Conservation (phyloP, 2,113 vertebrate species). For the Triplophysa tibetana region DNA sequence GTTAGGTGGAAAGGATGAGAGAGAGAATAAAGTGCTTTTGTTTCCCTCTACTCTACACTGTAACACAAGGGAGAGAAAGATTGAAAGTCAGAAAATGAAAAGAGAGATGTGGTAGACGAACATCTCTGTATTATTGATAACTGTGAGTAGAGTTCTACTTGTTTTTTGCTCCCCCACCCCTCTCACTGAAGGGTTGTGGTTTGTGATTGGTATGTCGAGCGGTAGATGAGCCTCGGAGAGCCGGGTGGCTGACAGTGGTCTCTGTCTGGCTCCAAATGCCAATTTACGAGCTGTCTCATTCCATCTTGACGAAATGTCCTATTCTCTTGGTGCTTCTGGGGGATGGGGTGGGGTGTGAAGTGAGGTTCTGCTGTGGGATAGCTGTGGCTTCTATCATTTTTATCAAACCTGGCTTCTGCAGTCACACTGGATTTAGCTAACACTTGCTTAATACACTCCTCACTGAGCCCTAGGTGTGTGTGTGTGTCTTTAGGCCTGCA, state of each 20-base stretch:
- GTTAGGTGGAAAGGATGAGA: neutral
- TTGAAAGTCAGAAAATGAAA: constrained; percentile 30
- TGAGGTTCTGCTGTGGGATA: constrained; percentile 28
- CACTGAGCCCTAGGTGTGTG: constrained; percentile 9
- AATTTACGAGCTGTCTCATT: constrained; percentile 60
- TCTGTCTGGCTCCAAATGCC: constrained; percentile 46
- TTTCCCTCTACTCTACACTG: constrained; percentile 1
- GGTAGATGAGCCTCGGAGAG: constrained; percentile 27
- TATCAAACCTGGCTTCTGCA: constrained; percentile 52
- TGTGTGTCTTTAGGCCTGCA: neutral
- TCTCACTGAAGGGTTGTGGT: constrained; percentile 27
- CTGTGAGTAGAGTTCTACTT: constrained; percentile 11
- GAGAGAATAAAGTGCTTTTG: neutral
- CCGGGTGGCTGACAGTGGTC: constrained; percentile 33
- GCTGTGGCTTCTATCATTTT: constrained; percentile 23
- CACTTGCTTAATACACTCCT: constrained; percentile 34
- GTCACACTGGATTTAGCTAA: constrained; percentile 52
- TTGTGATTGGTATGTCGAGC: constrained; percentile 20
- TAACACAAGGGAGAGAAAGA: neutral
- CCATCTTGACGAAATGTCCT: constrained; percentile 56
- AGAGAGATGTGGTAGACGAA: constrained; percentile 26
- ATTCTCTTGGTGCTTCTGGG: constrained; percentile 12
- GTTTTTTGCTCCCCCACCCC: constrained; percentile 4
- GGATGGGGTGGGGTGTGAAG: constrained; percentile 25
- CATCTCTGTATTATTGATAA: constrained; percentile 38